Percentiles rank a stretch among this genome's conserved stretches.
Conservation (phyloP, 1,140 invertebrate genomes). For the Meloidogyne hapla region DNA sequence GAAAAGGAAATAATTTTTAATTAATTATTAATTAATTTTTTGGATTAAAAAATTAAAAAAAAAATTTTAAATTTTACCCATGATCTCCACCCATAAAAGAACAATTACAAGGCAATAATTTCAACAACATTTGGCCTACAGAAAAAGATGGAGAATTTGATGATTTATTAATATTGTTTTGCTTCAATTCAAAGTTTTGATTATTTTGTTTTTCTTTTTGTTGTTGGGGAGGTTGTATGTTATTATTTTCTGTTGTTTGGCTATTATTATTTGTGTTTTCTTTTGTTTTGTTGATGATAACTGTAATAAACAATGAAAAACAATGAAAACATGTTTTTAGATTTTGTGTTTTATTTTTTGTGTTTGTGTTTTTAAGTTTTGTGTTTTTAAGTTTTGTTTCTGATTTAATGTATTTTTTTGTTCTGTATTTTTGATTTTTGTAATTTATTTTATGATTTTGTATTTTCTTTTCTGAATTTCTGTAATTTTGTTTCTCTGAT, state of each 20-base stretch:
- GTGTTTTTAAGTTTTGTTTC: too few species aligned
- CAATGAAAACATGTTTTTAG: too few species aligned
- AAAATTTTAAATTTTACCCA: constrained; percentile 37
- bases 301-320: too few species aligned
- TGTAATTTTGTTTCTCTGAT: too few species aligned
- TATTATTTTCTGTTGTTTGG: background rate
- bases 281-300: background rate
- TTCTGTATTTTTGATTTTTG: too few species aligned
- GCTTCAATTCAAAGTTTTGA: too few species aligned
- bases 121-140: constrained; percentile 48
- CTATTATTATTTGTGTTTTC: background rate
- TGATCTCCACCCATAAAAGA: constrained; percentile 50
- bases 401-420: too few species aligned
- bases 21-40: background rate
- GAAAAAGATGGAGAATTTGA: background rate
- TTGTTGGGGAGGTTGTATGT: background rate
- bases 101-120: constrained; percentile 53
- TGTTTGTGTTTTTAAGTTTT: too few species aligned
- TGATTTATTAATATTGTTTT: background rate
- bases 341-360: too few species aligned
- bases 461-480: too few species aligned
- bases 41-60: constrained; percentile 11
- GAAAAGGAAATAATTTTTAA: background rate
- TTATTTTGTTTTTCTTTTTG: background rate
- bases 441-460: too few species aligned